Percentiles rank a stretch among this genome's conserved stretches.
phyloP scores from a whole-genome alignment of 2,888 invertebrate species.

The Drosophila emarginata region DNA sequence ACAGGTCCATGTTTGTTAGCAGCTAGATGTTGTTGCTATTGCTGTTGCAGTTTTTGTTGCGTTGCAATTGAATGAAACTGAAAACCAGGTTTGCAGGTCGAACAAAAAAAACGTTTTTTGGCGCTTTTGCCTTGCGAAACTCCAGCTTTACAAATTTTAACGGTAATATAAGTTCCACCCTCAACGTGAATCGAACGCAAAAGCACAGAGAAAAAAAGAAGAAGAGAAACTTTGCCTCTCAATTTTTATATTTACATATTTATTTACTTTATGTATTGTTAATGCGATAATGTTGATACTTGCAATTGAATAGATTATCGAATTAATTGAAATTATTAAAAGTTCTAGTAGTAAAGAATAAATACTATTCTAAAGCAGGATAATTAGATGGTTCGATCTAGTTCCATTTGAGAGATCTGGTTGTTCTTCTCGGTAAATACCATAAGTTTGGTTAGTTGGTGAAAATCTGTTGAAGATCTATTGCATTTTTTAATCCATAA shows the following conservation, averaged over 20 bases:
- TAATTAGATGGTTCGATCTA: too few species aligned
- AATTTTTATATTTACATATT: too few species aligned
- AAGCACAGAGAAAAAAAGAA: not conserved
- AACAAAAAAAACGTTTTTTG: conserved; percentile 32
- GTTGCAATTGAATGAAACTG: conserved; percentile 71
- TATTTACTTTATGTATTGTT: too few species aligned
- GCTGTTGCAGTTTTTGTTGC: conserved; percentile 34
- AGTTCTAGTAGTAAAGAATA: too few species aligned
- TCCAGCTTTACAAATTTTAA: conserved; percentile 34
- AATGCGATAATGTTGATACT: too few species aligned
- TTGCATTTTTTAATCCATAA: not conserved
- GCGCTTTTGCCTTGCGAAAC: conserved; percentile 57
- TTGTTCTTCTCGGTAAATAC: too few species aligned
- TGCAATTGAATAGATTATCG: too few species aligned
- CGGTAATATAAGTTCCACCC: not conserved
- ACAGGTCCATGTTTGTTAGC: conserved; percentile 58
- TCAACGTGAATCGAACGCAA: not conserved
- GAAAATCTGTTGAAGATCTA: not conserved
- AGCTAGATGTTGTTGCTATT: conserved; percentile 21
- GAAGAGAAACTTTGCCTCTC: too few species aligned
- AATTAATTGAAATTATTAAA: too few species aligned
- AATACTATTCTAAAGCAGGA: too few species aligned
- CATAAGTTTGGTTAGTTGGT: too few species aligned
- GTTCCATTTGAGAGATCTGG: too few species aligned
- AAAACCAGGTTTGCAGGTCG: conserved; percentile 76